Conservation (phyloP, 1,140 invertebrate species). For the Acromyrmex echinatior region DNA sequence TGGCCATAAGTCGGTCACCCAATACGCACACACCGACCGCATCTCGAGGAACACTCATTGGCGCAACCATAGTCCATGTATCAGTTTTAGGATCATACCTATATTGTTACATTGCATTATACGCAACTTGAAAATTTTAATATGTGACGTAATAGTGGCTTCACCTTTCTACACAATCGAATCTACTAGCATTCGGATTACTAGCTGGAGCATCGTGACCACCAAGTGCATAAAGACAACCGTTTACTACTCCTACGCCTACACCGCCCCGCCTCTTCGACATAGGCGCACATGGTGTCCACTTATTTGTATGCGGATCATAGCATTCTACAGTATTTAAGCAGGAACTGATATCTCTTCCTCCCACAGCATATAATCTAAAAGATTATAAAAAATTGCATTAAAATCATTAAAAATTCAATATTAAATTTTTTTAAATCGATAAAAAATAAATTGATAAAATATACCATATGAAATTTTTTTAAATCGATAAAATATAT, state of each 20-base stretch:
- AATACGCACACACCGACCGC: constrained; percentile 96
- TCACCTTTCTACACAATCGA: constrained; percentile 97
- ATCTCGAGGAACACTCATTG: constrained; percentile 95
- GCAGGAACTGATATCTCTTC: constrained; percentile 96
- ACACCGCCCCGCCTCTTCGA: constrained; percentile 95
- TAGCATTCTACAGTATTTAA: constrained; percentile 97
- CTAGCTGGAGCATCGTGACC: constrained; percentile 96
- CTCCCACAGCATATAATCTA: constrained; percentile 96
- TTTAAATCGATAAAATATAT: constrained; percentile 50
- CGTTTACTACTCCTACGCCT: constrained; percentile 93
- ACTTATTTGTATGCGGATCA: constrained; percentile 96
- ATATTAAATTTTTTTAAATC: constrained; percentile 47
- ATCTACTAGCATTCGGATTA: constrained; percentile 93
- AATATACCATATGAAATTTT: neutral
- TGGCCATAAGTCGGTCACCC: constrained; percentile 95
- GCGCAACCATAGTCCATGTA: constrained; percentile 96
- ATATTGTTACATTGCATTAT: neutral
- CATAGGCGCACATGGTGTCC: constrained; percentile 96
- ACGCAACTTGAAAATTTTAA: neutral
- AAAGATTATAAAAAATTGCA: constrained; percentile 64
- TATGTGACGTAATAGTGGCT: constrained; percentile 73
- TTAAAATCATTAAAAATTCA: constrained; percentile 29
- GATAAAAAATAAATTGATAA: neutral
- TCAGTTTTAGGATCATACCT: constrained; percentile 93
- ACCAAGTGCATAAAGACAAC: constrained; percentile 94